Base-by-base conservation (phyloP, 2,797 vertebrate species). In the Pantherophis alleghaniensis region DNA sequence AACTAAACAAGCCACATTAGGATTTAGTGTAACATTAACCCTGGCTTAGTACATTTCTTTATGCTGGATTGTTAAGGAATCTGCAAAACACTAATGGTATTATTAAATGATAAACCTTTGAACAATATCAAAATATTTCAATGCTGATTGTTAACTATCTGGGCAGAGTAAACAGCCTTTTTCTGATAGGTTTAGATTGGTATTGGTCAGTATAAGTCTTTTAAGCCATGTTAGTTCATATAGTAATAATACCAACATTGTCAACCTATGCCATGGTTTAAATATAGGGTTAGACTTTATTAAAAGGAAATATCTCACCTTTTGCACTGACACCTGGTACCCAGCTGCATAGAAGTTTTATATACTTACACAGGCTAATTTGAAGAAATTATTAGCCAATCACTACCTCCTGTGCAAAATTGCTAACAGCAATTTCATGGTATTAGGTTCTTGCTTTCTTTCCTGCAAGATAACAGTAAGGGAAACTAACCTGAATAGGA, bases 401-500 rank as follows among this genome's bases (percentile, higher is more conserved):
- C 95, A 92, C 94, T 93, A 66, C 94, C 93, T 96, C 94, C 96
- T 95, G 95, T 92, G 95, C 86, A 92, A 69, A 26, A 94, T 94
- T 96, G 95, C 93, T 93, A 92, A 93, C 92, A 94, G 94, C 95
- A 95, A 96, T 96, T 96, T 96, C 94, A 96, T 94, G 95, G 92
- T 94, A 92, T 95, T 94, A 93, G 93, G 92, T 96, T 94, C 93
- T 94, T 22, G 0, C 59, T 93, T 96, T 95, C 93, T 94, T 92
- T 96, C 94, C 92, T 5, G 22, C 93, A 92, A 92, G 91, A 47
- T 57, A 63, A 51, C 37, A 74, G 24, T 87, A 32, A 0, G 13
- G 66, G 93, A 88, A 94, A 91, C 94, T 20, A 66, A 79, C 92
- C 95, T 88, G 96, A 96, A 95, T 91, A 94, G 86, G 95, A 92